Evolutionary conservation across 2,113 vertebrate genomes (phyloP), one percentile per base, ranked within the genome.

Genomic region (Pterocles burchelli): DNA sequence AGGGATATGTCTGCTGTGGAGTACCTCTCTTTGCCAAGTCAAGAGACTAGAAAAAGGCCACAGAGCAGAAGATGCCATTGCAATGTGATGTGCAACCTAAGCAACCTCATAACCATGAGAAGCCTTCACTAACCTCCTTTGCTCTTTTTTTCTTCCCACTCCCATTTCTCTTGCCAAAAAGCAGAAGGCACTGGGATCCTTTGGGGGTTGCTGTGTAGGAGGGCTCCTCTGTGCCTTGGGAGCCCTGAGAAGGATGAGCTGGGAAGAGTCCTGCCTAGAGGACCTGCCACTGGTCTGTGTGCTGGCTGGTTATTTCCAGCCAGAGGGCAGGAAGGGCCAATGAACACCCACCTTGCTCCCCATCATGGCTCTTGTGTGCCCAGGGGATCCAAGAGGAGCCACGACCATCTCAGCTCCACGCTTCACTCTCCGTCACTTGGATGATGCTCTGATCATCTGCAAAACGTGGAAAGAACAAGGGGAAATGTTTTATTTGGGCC

Each of bases 231-330:
- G n/a, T 73, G 48, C 24, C 20, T 29, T 74, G 34, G 16, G 33
- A 74, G 9, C 13, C 13, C 18, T 68, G 65, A 24, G 22, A 89
- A 80, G 54, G 24, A 25, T 62, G 41, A 59, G 16, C n/a, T 67
- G 41, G 21, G 18, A 31, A n/a, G 81, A 59, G 29, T 58, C 2
- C 5, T 4, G 6, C 2, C 8, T 5, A 9, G 16, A 29, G 11
- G 24, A 31, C 36, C 1, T 11, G 16, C 15, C 13, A 19, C 0
- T 0, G 10, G 26, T 54, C n/a, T 83, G 10, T 57, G 14, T 62
- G 34, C 43, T 57, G 72, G 25, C 46, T 77, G 31, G 18, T 41
- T 77, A 20, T 43, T 90, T 70, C 22, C 72, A 89, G 45, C 15
- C 45, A 34, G 46, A 2, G 49, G n/a, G 10, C 22, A 67, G 38